A percentile compares a stretch with the other conserved stretches of the same genome.
Conservation (phyloP, 2,797 vertebrate species). For the Urocyon cinereoargenteus region DNA sequence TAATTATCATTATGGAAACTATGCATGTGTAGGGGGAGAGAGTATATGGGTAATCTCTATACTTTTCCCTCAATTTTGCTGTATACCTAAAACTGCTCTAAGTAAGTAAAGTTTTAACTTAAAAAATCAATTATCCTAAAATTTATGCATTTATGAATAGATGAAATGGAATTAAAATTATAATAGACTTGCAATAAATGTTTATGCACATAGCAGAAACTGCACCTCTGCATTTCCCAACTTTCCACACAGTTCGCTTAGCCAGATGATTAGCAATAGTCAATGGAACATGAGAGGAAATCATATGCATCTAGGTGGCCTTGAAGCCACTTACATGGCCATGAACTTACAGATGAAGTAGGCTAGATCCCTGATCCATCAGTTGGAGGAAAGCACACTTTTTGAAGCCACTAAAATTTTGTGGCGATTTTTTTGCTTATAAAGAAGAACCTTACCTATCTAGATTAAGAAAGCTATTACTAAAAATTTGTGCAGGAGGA, state of each 20-base stretch:
- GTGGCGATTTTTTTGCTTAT: not conserved
- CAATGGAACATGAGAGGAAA: not conserved
- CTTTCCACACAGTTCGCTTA: not conserved
- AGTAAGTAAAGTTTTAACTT: not conserved
- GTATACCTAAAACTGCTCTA: not conserved
- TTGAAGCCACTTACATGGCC: not conserved
- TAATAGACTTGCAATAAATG: not conserved
- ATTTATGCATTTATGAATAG: not conserved
- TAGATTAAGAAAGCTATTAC: not conserved
- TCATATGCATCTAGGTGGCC: not conserved
- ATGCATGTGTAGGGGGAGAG: not conserved
- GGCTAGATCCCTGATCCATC: not conserved
- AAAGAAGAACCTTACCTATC: not conserved
- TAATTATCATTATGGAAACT: not conserved
- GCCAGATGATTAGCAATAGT: not conserved
- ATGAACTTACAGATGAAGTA: not conserved
- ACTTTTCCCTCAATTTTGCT: not conserved
- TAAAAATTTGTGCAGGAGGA: not conserved
- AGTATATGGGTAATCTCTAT: not conserved
- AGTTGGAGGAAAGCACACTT: not conserved
- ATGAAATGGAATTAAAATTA: not conserved
- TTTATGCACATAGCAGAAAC: not conserved
- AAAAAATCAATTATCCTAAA: not conserved
- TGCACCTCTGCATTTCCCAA: not conserved
- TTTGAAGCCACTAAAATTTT: not conserved